These are phyloP conservation scores for Oreochromis mossambicus DNA, from an alignment of 2,797 vertebrate genomes.

Conservation along the genomic window DNA sequence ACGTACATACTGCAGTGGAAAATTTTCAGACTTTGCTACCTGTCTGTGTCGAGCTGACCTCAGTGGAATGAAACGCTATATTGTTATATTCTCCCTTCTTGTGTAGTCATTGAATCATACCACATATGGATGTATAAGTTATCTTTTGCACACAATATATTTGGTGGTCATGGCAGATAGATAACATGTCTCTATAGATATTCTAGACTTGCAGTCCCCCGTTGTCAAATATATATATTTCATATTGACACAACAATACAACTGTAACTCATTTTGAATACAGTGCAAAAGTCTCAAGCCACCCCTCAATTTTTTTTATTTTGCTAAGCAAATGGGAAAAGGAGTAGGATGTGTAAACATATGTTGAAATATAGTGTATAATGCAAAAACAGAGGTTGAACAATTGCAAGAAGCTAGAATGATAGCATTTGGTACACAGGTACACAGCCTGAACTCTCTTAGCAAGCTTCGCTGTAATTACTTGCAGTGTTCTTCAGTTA, in stretches of 20 bases:
- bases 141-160: not conserved
- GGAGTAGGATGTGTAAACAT: not conserved
- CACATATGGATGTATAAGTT: not conserved
- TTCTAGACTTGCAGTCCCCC: not conserved
- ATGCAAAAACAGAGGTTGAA: not conserved
- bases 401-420: not conserved
- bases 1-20: not conserved
- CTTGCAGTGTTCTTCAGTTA: not conserved
- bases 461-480: fast-evolving
- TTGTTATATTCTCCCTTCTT: not conserved
- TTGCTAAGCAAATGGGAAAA: not conserved
- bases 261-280: not conserved
- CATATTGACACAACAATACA: not conserved
- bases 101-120: not conserved
- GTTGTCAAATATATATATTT: not conserved
- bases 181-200: not conserved
- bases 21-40: not conserved
- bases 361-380: not conserved
- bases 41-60: not conserved
- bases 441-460: not conserved
- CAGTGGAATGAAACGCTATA: not conserved
- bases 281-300: not conserved
- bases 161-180: not conserved
- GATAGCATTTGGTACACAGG: not conserved
- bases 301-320: not conserved